These are phyloP conservation scores for Limnephilus marmoratus DNA, from an alignment of 2,888 invertebrate genomes.

Conservation along the genomic window DNA sequence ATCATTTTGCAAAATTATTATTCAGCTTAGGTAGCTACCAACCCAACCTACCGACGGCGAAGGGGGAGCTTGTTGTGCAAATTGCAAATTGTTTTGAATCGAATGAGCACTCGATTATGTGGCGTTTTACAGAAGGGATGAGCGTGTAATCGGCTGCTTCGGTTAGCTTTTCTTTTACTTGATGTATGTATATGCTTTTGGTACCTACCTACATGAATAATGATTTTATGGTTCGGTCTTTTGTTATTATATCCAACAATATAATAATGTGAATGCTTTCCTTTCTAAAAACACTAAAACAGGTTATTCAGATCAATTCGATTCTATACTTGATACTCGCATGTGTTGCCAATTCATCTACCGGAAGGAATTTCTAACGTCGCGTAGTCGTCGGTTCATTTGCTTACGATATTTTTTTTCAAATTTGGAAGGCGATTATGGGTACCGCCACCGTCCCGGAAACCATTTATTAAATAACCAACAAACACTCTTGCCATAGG, in stretches of 20 bases:
- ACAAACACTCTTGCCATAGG: too few relatives aligned
- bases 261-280: too few relatives aligned
- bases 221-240: background rate
- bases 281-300: too few relatives aligned
- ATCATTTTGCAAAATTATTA: constrained; percentile 52
- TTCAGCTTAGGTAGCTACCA: constrained; percentile 21
- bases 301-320: too few relatives aligned
- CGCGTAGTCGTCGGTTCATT: too few relatives aligned
- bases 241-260: background rate
- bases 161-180: background rate
- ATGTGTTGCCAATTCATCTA: too few relatives aligned
- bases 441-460: too few relatives aligned
- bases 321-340: too few relatives aligned
- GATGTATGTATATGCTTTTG: background rate
- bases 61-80: constrained; percentile 52
- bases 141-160: background rate
- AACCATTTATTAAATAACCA: too few relatives aligned
- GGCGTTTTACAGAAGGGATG: constrained; percentile 7
- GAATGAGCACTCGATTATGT: constrained; percentile 41
- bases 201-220: background rate
- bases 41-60: background rate
- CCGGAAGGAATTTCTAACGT: too few relatives aligned
- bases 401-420: too few relatives aligned
- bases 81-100: constrained; percentile 51
- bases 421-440: too few relatives aligned